Evolutionary conservation across 2,888 invertebrate species (phyloP).

Genomic region (Eristalis pertinax): DNA sequence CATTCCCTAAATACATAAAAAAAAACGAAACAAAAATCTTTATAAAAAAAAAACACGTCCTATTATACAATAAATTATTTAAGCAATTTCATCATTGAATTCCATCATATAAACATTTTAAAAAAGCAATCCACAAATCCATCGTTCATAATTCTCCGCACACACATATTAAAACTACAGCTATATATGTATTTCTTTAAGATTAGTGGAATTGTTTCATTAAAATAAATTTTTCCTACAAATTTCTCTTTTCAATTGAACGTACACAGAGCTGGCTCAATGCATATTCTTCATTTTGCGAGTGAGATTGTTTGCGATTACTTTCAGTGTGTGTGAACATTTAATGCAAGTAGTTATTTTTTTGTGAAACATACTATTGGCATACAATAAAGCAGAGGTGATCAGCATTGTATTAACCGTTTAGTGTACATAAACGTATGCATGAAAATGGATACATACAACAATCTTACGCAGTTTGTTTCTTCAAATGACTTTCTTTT

Average conservation of each 20-base stretch:
- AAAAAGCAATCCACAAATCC: slow-evolving; percentile 27
- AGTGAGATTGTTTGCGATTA: slow-evolving; percentile 55
- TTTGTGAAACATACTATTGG: slow-evolving; percentile 20
- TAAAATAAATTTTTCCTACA: slow-evolving; percentile 13
- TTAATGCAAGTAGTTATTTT: neutral
- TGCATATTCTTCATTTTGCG: slow-evolving; percentile 9
- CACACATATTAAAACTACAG: slow-evolving; percentile 41
- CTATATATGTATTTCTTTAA: slow-evolving; percentile 33
- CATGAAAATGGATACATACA: slow-evolving; percentile 19
- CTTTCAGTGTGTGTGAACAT: slow-evolving; percentile 36
- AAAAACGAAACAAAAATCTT: neutral
- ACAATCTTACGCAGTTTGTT: slow-evolving; percentile 1
- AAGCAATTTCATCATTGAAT: slow-evolving; percentile 17
- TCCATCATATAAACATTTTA: neutral
- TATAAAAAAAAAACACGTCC: slow-evolving; percentile 13
- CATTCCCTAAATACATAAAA: neutral
- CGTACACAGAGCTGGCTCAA: slow-evolving; percentile 11
- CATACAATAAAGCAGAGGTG: slow-evolving; percentile 21
- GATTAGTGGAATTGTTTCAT: slow-evolving; percentile 63
- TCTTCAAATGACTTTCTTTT: slow-evolving; percentile 17
- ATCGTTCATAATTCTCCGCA: slow-evolving; percentile 9
- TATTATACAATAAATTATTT: slow-evolving; percentile 50
- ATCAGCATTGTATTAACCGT: neutral
- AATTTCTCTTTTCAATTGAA: slow-evolving; percentile 34
- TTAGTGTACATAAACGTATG: neutral